Evolutionary conservation across 2,113 vertebrate species (phyloP).

Genomic region (Zosterops japonicus): DNA sequence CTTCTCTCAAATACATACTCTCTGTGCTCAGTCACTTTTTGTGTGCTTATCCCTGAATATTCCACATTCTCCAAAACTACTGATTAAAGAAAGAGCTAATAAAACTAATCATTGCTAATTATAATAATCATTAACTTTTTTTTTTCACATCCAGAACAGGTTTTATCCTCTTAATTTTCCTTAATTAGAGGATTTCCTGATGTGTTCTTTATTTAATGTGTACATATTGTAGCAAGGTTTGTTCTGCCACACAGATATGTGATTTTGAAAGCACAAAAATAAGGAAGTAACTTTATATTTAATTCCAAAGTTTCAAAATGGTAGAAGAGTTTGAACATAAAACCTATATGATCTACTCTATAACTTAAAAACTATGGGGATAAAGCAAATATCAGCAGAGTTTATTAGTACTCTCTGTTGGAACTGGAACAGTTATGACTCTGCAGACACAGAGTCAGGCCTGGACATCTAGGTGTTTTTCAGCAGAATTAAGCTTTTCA

Average conservation of each 20-base stretch:
- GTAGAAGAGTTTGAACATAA: background rate
- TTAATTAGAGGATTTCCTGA: background rate
- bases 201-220: background rate
- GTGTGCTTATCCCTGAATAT: background rate
- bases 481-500: background rate
- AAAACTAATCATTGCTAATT: background rate
- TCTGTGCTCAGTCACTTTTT: background rate
- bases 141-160: background rate
- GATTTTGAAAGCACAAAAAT: background rate
- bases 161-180: background rate
- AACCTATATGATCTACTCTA: background rate
- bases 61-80: background rate
- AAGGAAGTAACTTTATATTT: background rate
- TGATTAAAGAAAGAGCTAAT: background rate
- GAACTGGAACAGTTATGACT: background rate
- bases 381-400: background rate
- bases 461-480: background rate
- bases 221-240: background rate
- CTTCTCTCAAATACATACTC: background rate
- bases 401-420: background rate
- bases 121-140: background rate
- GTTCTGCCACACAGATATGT: background rate
- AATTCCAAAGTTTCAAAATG: background rate
- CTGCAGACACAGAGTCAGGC: background rate
- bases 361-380: background rate